Evolutionary conservation across 2,113 vertebrate species (phyloP).

Genomic region (Alosa alosa): DNA sequence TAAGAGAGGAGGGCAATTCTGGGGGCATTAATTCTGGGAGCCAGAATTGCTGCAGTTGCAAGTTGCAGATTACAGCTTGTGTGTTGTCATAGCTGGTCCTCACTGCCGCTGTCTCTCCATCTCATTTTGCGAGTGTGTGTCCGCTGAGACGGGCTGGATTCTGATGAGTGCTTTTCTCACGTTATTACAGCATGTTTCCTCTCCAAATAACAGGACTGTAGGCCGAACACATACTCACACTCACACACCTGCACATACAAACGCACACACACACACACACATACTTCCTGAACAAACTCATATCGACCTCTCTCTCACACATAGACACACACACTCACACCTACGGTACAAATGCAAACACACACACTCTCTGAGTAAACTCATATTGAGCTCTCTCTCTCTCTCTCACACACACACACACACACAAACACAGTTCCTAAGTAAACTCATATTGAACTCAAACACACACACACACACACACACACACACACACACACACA

Average conservation of each 20-base stretch:
- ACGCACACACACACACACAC: not conserved
- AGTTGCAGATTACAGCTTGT: conserved; percentile 38
- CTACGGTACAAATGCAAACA: no score
- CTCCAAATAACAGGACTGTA: not conserved
- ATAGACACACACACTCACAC: not conserved
- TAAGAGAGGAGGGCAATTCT: not conserved
- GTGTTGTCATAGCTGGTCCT: conserved; percentile 11
- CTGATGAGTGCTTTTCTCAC: not conserved
- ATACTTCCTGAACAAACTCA: not conserved
- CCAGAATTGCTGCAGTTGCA: conserved; percentile 32
- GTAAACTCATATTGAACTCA: no score
- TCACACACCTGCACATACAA: not conserved
- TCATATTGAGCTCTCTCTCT: not conserved
- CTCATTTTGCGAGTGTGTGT: not conserved
- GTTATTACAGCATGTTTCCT: not conserved
- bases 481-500: not conserved
- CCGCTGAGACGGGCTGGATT: not conserved
- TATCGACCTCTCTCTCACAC: no score
- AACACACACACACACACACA: no score
- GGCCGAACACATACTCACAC: not conserved
- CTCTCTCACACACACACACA: not conserved
- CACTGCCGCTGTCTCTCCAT: not conserved
- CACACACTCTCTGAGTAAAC: not conserved
- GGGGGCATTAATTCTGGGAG: conserved; percentile 31
- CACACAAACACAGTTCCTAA: not conserved